A percentile compares a stretch with the other conserved stretches of the same genome.
Conservation (phyloP, 2,797 vertebrate genomes). For the Scyliorhinus canicula region DNA sequence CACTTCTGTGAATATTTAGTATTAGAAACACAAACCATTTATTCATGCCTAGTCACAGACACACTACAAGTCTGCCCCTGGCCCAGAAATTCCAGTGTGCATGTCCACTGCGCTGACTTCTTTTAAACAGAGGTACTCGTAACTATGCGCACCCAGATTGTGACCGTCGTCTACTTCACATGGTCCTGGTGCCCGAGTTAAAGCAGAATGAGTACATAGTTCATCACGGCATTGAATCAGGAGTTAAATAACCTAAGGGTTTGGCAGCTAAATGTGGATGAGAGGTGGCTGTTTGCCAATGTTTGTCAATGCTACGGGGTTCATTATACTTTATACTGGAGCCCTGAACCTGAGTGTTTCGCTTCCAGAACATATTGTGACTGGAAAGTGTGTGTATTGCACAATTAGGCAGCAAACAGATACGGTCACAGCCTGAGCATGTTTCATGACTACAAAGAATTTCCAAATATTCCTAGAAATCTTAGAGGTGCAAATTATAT, state of each 20-base stretch:
- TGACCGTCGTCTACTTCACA: background rate
- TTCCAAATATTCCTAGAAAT: background rate
- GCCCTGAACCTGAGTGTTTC: background rate
- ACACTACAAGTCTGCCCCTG: too few species aligned
- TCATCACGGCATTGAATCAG: background rate
- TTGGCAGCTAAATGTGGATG: background rate
- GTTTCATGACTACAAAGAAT: background rate
- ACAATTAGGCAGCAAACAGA: background rate
- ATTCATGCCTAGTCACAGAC: too few species aligned
- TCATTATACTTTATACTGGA: background rate
- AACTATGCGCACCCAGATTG: background rate
- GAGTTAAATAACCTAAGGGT: background rate
- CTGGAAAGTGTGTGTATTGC: background rate
- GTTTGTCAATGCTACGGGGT: background rate
- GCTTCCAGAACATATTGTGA: background rate
- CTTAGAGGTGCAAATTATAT: background rate
- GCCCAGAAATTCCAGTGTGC: background rate
- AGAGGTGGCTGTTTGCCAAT: background rate
- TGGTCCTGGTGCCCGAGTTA: background rate
- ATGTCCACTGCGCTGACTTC: background rate
- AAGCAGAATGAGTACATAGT: background rate
- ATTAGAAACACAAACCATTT: too few species aligned
- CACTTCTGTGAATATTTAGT: too few species aligned
- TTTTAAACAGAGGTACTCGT: background rate
- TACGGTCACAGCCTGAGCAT: background rate